Conservation (phyloP, 2,888 invertebrate species). For the Hydropsyche betteni region DNA sequence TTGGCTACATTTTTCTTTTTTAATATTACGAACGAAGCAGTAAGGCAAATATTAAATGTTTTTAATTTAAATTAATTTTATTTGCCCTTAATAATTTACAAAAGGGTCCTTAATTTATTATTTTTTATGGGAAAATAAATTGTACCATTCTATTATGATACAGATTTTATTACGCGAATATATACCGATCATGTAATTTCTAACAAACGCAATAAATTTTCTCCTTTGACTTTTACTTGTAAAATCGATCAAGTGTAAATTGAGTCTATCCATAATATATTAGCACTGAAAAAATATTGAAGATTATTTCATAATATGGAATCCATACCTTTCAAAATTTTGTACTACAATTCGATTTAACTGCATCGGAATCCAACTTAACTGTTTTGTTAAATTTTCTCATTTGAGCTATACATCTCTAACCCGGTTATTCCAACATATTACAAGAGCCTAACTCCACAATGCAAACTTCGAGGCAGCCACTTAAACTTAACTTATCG, state of each 20-base stretch:
- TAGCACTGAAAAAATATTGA: not conserved
- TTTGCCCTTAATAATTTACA: no score
- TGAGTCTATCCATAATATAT: conserved; percentile 17
- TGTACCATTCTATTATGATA: no score
- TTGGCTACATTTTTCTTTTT: no score
- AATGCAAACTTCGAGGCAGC: conserved; percentile 19
- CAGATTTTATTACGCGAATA: not conserved
- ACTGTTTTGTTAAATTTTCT: not conserved
- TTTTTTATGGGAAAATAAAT: no score
- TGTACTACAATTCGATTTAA: no score
- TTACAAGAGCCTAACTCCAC: not conserved
- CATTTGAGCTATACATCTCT: conserved; percentile 8
- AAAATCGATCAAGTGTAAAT: conserved; percentile 30
- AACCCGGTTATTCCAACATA: conserved; percentile 11
- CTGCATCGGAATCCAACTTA: no score
- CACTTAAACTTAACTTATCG: not conserved
- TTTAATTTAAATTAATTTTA: no score
- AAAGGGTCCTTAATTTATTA: no score
- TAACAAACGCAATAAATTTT: conserved; percentile 21
- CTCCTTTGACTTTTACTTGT: conserved; percentile 4
- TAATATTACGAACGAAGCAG: no score
- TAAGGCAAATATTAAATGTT: no score
- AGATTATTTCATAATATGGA: not conserved
- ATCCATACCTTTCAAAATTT: no score
- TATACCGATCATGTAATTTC: conserved; percentile 12